phyloP scores from a whole-genome alignment of 2,113 vertebrate species.

The Kryptolebias marmoratus region DNA sequence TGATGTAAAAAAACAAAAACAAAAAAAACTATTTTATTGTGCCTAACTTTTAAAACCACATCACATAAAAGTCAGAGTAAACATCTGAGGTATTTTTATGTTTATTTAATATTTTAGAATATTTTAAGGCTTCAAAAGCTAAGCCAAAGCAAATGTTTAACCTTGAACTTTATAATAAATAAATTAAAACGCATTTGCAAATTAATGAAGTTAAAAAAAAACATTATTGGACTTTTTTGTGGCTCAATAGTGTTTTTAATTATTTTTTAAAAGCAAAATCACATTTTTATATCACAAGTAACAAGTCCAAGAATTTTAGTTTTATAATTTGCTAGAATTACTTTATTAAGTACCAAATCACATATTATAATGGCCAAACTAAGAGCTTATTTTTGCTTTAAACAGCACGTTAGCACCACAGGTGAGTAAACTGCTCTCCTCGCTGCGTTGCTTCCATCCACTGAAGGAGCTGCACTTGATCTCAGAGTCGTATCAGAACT shows the following conservation, averaged over 20 bases:
- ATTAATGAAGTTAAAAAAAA: too few relatives aligned
- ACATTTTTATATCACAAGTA: too few relatives aligned
- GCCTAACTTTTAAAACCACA: background rate
- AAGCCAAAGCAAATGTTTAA: too few relatives aligned
- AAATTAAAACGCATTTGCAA: too few relatives aligned
- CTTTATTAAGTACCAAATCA: background rate
- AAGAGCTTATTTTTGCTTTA: background rate
- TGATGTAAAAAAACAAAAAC: too few relatives aligned
- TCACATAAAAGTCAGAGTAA: background rate
- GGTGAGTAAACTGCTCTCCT: conserved; percentile 13
- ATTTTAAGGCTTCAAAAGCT: too few relatives aligned
- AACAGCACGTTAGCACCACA: background rate
- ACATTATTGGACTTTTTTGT: too few relatives aligned
- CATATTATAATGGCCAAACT: background rate
- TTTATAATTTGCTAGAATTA: too few relatives aligned
- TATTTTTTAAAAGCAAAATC: too few relatives aligned
- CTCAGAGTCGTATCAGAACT: conserved; percentile 42
- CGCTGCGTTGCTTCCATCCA: conserved; percentile 16
- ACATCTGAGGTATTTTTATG: background rate
- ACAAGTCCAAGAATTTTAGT: too few relatives aligned
- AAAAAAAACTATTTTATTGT: background rate
- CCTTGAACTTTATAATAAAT: too few relatives aligned
- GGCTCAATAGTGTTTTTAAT: too few relatives aligned
- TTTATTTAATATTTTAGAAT: background rate
- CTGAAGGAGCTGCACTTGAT: conserved; percentile 31